Evolutionary conservation across 2,888 invertebrate species (phyloP), one percentile per base, ranked within the genome.

Genomic region (Nemoura dubitans): DNA sequence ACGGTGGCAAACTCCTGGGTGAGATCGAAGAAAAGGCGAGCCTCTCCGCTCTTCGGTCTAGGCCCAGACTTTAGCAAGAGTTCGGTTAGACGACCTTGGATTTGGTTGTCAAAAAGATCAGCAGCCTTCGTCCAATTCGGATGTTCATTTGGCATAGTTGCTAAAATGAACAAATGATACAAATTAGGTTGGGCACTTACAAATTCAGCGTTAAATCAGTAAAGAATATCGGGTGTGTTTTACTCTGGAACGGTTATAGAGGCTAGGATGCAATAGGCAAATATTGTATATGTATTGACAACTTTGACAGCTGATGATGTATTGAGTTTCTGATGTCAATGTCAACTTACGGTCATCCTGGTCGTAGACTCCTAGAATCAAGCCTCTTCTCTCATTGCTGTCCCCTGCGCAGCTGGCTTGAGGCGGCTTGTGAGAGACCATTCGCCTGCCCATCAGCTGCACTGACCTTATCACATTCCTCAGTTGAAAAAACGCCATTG

Each of bases 1-100:
- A 96, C 94, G 76, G 93, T 94, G 0, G 93, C 93, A 90, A 94
- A 96, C 43, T 93, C 92, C 0, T 93, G 92, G 89, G 95, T 95
- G 36, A 96, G 90, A 88, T 94, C 94, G 90, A 93, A 96, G 89
- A 95, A 94, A 14, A 95, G 91, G 88, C 95, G 92, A 0, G 92
- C 93, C 92, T 92, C 94, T 90, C 90, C 94, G 82, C 91, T 91
- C 90, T 87, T 93, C 91, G 92, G 93, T 87, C 91, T 94, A 89
- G 91, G 94, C 14, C 82, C 82, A 30, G 36, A 28, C n/a, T 29
- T 82, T 3, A 27, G 25, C 16, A 82, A 85, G 29, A 82, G 27
- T 21, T 82, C 82, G 2, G 29, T 16, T 25, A 82, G 82, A 3
- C 82, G 29, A 0, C 82, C 82, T 29, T 29, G 25, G 7, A 29